A percentile compares a stretch with the other conserved stretches of the same genome.
Evolutionary conservation across 2,797 vertebrate genomes (phyloP).

Genomic region (Sebastes nivosus): DNA sequence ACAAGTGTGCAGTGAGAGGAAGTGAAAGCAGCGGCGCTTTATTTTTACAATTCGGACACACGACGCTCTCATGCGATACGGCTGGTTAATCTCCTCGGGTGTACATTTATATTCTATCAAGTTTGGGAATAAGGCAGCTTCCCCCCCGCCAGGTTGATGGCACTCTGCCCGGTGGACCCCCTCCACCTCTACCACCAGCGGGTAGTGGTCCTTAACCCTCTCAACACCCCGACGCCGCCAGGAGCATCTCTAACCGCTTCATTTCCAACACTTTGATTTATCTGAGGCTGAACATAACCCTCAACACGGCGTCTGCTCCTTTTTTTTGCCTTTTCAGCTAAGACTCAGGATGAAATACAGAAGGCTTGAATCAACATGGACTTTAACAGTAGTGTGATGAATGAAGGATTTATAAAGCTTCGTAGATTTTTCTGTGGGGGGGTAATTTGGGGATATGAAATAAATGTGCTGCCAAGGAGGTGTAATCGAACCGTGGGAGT

Average conservation of each 20-base stretch:
- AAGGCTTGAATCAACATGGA: constrained; percentile 66
- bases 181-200: constrained; percentile 9
- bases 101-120: constrained; percentile 68
- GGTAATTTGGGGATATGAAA: constrained; percentile 62
- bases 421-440: constrained; percentile 23
- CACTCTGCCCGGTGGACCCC: constrained; percentile 36
- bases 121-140: constrained; percentile 42
- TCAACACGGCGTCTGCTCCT: constrained; percentile 18
- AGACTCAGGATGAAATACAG: constrained; percentile 57
- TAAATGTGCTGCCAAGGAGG: constrained; percentile 52
- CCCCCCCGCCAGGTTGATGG: constrained; percentile 38
- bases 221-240: constrained; percentile 39
- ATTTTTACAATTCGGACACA: constrained; percentile 74
- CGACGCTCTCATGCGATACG: constrained; percentile 53
- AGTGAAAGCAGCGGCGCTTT: constrained; percentile 62
- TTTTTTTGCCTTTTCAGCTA: constrained; percentile 31
- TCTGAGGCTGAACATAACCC: constrained; percentile 39
- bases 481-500: constrained; percentile 69
- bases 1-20: constrained; percentile 55
- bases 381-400: constrained; percentile 55
- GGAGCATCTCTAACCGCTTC: constrained; percentile 30
- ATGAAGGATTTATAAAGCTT: constrained; percentile 64
- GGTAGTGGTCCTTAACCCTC: constrained; percentile 60
- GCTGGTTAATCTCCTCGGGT: constrained; percentile 42
- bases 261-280: constrained; percentile 54